phyloP scores from a whole-genome alignment of 35 echinoderm and acorn worm species.

The Amphiura filiformis region DNA sequence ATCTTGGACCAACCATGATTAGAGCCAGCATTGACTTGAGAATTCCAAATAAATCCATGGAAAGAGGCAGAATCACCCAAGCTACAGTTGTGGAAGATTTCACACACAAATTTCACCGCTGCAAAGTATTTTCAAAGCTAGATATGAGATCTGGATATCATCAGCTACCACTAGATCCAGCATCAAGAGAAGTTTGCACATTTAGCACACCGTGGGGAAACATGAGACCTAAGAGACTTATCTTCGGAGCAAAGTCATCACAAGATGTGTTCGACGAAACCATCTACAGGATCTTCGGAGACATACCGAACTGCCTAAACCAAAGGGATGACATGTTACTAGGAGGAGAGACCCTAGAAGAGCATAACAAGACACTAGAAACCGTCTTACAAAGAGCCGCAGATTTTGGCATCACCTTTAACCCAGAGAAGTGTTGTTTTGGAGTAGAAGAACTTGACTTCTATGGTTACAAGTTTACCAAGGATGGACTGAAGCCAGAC shows the following conservation, averaged over 20 bases:
- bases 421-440: constrained; percentile 53
- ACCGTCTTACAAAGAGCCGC: constrained; percentile 31
- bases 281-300: constrained; percentile 53
- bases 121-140: constrained; percentile 62
- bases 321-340: constrained; percentile 56
- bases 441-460: constrained; percentile 51
- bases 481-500: constrained; percentile 65
- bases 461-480: constrained; percentile 63
- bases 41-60: constrained; percentile 71
- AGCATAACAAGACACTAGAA: constrained; percentile 53
- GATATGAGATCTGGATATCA: constrained; percentile 60
- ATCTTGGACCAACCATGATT: constrained; percentile 56
- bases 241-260: constrained; percentile 39
- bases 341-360: constrained; percentile 49
- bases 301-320: constrained; percentile 42
- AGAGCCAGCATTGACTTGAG: constrained; percentile 58
- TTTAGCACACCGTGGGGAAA: constrained; percentile 52
- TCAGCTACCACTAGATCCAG: constrained; percentile 48
- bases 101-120: constrained; percentile 48
- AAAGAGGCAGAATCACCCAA: constrained; percentile 49
- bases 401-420: constrained; percentile 55
- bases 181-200: constrained; percentile 40
- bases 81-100: constrained; percentile 65
- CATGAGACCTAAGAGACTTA: constrained; percentile 9
- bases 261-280: constrained; percentile 60